phyloP scores from a whole-genome alignment of 2,888 invertebrate genomes.

The Lithodes maja region DNA sequence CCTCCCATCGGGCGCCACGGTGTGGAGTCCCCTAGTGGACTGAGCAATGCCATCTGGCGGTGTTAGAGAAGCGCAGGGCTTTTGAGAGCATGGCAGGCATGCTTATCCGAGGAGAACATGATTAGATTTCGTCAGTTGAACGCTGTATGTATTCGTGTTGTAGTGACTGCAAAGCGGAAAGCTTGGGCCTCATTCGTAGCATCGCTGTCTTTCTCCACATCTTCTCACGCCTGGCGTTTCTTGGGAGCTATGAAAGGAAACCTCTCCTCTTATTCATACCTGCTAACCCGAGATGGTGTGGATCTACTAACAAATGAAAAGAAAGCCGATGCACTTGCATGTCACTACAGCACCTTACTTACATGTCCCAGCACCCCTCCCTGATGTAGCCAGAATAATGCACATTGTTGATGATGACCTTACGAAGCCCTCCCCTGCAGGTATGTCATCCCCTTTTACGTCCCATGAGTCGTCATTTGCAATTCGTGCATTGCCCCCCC shows the following conservation, averaged over 20 bases:
- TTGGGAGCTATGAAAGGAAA: neutral
- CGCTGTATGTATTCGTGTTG: neutral
- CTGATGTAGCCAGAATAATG: neutral
- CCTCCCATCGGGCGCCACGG: neutral
- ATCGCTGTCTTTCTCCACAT: neutral
- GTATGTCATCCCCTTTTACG: neutral
- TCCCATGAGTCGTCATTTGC: neutral
- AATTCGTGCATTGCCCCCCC: neutral
- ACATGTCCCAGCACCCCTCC: neutral
- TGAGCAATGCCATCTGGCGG: neutral
- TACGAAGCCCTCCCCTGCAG: neutral
- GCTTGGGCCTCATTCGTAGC: neutral
- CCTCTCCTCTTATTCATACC: neutral
- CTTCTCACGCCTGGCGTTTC: neutral
- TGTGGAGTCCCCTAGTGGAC: neutral
- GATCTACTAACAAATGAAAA: neutral
- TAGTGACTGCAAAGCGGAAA: neutral
- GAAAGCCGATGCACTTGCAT: neutral
- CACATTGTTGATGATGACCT: neutral
- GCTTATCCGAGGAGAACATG: neutral
- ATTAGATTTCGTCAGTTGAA: neutral
- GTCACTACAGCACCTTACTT: neutral
- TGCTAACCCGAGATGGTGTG: neutral
- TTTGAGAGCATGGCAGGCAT: neutral
- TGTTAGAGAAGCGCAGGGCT: neutral